Base-by-base conservation (phyloP, 1,140 invertebrate genomes). In the Zaprionus tsacasi region DNA sequence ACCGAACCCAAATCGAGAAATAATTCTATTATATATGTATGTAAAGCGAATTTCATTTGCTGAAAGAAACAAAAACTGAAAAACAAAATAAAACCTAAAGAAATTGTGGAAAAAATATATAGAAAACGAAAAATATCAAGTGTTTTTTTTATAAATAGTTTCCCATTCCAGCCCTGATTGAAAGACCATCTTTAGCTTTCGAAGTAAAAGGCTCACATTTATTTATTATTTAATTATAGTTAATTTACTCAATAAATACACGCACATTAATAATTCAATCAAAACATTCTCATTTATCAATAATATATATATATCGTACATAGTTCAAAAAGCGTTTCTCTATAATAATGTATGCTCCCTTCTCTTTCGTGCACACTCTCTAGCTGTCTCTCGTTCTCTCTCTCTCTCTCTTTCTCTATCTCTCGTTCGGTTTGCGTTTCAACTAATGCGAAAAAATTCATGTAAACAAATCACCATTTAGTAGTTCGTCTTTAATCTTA, bases 181-280 rank as follows among this genome's bases (percentile, higher is more conserved):
- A n/a, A 25, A 64, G 8, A 48, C 35, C 45, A 0, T 10, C 6
- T 50, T 59, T 70, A 75, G 80, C 83, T 87, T 80, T 87, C 55
- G 79, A 88, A 87, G 83, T 87, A 87, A 88, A 87, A 87, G 83
- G 85, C 83, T 88, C 83, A 83, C 80, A 78, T 87, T 87, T 87
- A 87, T 83, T 88, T 64, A 68, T 80, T 73, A n/a, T 68, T 70
- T 70, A 82, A 87, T 80, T 75, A 82, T 82, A 79, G 60, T 80
- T 80, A 80, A 80, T 88, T 89, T 83, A 63, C 78, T 87, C 64
- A 76, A 78, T 87, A 78, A 87, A 88, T 88, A 87, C 83, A 88
- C 83, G 81, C 83, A 88, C 80, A 80, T 75, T 79, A 71, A 83
- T 88, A 78, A 83, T 83, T 80, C 70, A 71, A 71, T 87, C 7